Percentiles rank a stretch among this genome's conserved stretches.
Conservation (phyloP, 2,797 vertebrate genomes). For the Betta splendens region DNA sequence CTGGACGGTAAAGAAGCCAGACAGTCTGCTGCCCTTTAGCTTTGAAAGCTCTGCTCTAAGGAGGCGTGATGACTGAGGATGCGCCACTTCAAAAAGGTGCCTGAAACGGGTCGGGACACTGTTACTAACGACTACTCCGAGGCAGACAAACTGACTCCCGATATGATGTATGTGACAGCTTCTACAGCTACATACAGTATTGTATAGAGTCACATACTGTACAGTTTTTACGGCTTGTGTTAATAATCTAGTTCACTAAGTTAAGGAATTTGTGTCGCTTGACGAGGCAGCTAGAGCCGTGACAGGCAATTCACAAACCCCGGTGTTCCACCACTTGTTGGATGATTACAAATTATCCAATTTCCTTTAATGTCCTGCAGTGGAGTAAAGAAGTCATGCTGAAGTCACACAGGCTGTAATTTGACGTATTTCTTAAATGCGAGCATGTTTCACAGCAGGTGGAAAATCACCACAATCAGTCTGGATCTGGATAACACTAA, state of each 20-base stretch:
- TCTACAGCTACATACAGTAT: not conserved
- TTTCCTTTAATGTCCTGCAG: not conserved
- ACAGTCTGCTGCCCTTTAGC: conserved; percentile 49
- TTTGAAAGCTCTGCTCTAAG: conserved; percentile 26
- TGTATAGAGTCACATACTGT: not conserved
- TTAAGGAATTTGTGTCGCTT: not conserved
- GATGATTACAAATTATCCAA: conserved; percentile 8
- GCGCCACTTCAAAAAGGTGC: conserved; percentile 17
- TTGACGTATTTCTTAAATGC: not conserved
- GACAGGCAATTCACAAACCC: too few relatives aligned
- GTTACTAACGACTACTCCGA: conserved; percentile 21
- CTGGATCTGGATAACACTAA: too few relatives aligned
- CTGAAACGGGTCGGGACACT: not conserved
- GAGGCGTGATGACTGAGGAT: not conserved
- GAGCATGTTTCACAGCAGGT: not conserved
- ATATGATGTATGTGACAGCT: conserved; percentile 15
- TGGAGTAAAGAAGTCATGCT: not conserved
- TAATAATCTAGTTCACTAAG: not conserved
- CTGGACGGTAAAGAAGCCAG: conserved; percentile 34
- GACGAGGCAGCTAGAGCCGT: not conserved
- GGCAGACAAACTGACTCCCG: not conserved
- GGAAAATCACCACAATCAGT: conserved; percentile 1
- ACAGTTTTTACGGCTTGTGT: not conserved
- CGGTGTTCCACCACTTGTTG: conserved; percentile 2
- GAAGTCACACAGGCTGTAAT: conserved; percentile 1